A percentile compares a stretch with the other conserved stretches of the same genome.
Conservation (phyloP, 2,797 vertebrate genomes). For the Remorina albescens region DNA sequence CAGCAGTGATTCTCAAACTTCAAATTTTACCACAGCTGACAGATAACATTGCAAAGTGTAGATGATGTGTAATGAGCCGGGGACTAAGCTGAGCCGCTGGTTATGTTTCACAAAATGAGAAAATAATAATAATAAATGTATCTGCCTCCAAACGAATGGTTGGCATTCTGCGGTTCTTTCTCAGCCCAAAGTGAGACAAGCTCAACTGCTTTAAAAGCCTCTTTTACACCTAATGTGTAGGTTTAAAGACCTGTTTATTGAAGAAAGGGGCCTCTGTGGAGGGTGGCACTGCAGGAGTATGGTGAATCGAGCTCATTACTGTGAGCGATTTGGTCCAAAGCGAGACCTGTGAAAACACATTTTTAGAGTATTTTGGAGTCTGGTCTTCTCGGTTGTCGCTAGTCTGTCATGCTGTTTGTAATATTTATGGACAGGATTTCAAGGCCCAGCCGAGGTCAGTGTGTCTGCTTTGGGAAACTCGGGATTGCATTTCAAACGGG, state of each 20-base stretch:
- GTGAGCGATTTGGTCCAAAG: no score
- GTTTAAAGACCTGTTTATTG: neutral
- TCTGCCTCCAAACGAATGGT: neutral
- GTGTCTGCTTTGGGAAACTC: no score
- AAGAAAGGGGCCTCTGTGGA: neutral
- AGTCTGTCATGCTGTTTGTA: no score
- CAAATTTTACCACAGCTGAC: conserved; percentile 14
- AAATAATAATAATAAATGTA: conserved; percentile 13
- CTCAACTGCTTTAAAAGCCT: neutral
- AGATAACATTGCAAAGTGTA: conserved; percentile 32
- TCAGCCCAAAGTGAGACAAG: neutral
- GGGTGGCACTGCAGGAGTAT: no score
- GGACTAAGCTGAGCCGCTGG: neutral
- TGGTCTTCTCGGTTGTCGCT: no score
- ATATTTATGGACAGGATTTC: no score
- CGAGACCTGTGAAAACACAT: no score
- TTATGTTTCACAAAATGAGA: conserved; percentile 12
- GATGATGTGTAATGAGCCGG: conserved; percentile 29
- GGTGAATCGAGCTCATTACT: no score
- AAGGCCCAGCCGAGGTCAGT: no score
- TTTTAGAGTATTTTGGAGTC: no score
- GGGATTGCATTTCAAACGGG: no score
- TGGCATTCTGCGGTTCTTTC: neutral
- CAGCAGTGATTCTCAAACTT: conserved; percentile 34
- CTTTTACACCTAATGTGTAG: neutral